Evolutionary conservation across 2,888 invertebrate species (phyloP), one percentile per base, ranked within the genome.

Genomic region (Acrobeloides nanus): DNA sequence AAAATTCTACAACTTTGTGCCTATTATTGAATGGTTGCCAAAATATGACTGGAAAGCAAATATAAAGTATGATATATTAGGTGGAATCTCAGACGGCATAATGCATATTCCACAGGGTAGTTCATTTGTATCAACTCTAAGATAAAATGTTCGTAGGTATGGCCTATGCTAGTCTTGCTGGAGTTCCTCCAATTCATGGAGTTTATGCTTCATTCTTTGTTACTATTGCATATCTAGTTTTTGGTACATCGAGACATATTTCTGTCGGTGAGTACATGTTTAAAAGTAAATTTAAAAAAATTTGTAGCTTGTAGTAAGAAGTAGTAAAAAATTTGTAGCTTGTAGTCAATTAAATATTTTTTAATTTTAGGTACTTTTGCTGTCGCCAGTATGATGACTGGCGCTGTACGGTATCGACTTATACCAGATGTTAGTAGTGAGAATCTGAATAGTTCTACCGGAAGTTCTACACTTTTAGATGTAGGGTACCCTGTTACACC

Each of bases 131-230:
- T n/a, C n/a, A n/a, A n/a, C n/a, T n/a, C 38, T 10, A 8, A 20
- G 12, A 20, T 15, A 21, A 8, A 5, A n/a, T 17, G 8, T 38
- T 43, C 40, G n/a, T 25, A 74, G 78, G 79, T 46, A 78, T 80
- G 78, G 80, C 79, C 0, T 80, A 81, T 64, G 79, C 78, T n/a
- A 73, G 77, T 60, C 64, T 80, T 57, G 78, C 79, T 2, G 75
- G 74, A 3, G 65, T 79, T 4, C 74, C 75, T 3, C 78, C 80
- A 3, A 76, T 79, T 18, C 76, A 74, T 61, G 82, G 81, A 7
- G 76, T 82, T 27, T 88, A 89, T 75, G 87, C 87, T 81, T 89
- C 89, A 0, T 89, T 90, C 77, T 89, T 90, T 76, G 89, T 89
- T 0, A 86, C 87, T 0, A 78, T 89, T 6, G 76, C 89, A 15